phyloP scores from a whole-genome alignment of 2,797 vertebrate genomes.

The Sebastes taczanowskii region DNA sequence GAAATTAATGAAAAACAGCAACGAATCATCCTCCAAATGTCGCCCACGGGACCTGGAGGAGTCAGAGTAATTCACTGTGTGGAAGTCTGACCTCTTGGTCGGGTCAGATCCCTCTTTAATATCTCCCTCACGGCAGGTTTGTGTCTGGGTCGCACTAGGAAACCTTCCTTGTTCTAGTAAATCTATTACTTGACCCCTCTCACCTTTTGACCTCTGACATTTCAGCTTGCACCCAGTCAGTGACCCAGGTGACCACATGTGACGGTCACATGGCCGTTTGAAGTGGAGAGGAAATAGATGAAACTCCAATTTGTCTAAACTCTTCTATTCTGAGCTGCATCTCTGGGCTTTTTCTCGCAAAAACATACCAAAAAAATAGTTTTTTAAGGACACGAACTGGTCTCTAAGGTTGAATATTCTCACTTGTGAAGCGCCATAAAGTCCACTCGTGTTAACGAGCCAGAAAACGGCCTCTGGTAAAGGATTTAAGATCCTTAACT shows the following conservation, averaged over 20 bases:
- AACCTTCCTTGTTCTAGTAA: slow-evolving; percentile 9
- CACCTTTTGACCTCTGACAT: slow-evolving; percentile 26
- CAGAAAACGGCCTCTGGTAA: neutral
- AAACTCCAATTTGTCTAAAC: neutral
- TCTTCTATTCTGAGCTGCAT: neutral
- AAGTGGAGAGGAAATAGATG: neutral
- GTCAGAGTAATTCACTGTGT: slow-evolving; percentile 23
- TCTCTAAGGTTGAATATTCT: neutral
- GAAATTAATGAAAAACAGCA: slow-evolving; percentile 23
- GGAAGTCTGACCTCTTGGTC: neutral
- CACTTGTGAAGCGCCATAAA: neutral
- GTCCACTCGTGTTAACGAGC: neutral
- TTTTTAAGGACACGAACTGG: neutral
- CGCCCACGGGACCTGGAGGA: slow-evolving; percentile 1
- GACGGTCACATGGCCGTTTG: slow-evolving; percentile 6
- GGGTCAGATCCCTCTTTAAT: slow-evolving; percentile 4
- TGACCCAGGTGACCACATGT: slow-evolving; percentile 26
- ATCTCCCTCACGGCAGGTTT: slow-evolving; percentile 3
- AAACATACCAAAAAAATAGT: neutral
- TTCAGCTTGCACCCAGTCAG: neutral
- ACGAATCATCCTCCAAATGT: slow-evolving; percentile 22
- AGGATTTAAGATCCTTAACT: neutral
- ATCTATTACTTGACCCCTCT: slow-evolving; percentile 20
- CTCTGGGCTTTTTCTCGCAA: accelerated
- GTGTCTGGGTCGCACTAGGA: slow-evolving; percentile 1